phyloP scores from a whole-genome alignment of 2,113 vertebrate species.

The Sander vitreus region DNA sequence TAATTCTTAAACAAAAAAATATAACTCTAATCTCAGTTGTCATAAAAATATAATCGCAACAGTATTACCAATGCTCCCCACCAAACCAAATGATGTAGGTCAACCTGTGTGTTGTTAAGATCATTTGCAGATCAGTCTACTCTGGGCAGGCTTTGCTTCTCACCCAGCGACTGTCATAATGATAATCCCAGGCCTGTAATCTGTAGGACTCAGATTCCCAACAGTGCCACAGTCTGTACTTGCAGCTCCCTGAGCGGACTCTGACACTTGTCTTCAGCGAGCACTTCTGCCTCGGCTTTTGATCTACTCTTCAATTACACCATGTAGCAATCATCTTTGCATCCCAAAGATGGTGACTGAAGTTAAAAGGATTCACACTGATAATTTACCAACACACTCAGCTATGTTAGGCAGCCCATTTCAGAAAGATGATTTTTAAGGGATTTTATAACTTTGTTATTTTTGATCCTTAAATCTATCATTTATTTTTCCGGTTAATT shows the following conservation, averaged over 20 bases:
- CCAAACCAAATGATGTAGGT: not conserved
- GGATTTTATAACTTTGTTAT: constrained; percentile 33
- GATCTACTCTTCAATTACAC: constrained; percentile 82
- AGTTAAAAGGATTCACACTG: constrained; percentile 75
- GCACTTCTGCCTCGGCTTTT: constrained; percentile 68
- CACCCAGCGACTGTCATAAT: constrained; percentile 39
- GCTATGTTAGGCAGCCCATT: constrained; percentile 37
- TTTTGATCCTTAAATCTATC: constrained; percentile 39
- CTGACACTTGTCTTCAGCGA: constrained; percentile 64
- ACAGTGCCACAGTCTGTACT: constrained; percentile 38
- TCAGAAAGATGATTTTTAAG: constrained; percentile 47
- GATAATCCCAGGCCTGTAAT: constrained; percentile 71
- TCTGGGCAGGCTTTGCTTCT: constrained; percentile 19
- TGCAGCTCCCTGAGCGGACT: constrained; percentile 31
- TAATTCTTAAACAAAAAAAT: not conserved
- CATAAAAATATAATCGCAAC: not conserved
- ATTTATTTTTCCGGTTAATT: constrained; percentile 33
- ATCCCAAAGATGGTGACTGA: constrained; percentile 73
- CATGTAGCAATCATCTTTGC: constrained; percentile 76
- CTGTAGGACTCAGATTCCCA: constrained; percentile 58
- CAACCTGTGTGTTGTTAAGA: not conserved
- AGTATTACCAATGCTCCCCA: not conserved
- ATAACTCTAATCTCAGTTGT: not conserved
- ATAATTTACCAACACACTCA: constrained; percentile 60
- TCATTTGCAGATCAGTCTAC: constrained; percentile 27